phyloP scores from a whole-genome alignment of 2,113 vertebrate species.

The Tetraodon nigroviridis region DNA sequence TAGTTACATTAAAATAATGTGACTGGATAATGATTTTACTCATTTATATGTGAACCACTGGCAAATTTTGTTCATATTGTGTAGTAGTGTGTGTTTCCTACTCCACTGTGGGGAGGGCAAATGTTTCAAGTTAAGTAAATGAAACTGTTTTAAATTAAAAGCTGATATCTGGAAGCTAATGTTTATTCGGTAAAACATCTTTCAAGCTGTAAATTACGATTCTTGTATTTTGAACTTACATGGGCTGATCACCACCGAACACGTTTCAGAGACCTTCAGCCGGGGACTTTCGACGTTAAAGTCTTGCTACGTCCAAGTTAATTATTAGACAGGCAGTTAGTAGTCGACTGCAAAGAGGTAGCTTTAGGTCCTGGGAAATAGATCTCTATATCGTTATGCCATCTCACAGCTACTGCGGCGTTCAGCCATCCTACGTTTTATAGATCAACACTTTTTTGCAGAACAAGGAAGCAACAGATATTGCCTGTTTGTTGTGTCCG shows the following conservation, averaged over 20 bases:
- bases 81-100: not conserved
- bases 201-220: not conserved
- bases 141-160: not conserved
- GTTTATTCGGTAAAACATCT: too few species aligned
- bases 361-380: not conserved
- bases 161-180: not conserved
- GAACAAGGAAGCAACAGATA: not conserved
- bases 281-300: conserved; percentile 22
- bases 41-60: not conserved
- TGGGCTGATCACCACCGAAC: conserved; percentile 19
- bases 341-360: not conserved
- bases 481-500: conserved; percentile 32
- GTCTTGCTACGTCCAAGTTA: not conserved
- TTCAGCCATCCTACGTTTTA: not conserved
- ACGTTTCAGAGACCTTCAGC: conserved; percentile 33
- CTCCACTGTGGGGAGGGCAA: not conserved
- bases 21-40: too few species aligned
- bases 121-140: not conserved
- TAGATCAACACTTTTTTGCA: not conserved
- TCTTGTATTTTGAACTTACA: conserved; percentile 50
- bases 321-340: conserved; percentile 22
- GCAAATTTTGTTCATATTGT: not conserved
- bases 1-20: too few species aligned
- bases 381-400: not conserved
- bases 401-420: accelerated